phyloP scores from a whole-genome alignment of 2,888 invertebrate genomes.

The Trichopoda pennipes region DNA sequence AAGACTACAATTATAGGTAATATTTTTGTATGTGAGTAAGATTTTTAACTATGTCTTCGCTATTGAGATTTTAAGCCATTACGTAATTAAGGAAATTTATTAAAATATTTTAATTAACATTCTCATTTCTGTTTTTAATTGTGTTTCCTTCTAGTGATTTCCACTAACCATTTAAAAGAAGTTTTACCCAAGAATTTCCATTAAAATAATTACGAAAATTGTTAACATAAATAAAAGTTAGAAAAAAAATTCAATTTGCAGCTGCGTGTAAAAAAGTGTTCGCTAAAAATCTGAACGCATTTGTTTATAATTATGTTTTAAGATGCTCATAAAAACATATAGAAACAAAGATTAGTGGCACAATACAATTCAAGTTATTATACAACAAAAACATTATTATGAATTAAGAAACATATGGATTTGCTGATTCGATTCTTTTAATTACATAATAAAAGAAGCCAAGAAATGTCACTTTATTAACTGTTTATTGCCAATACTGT shows the following conservation, averaged over 20 bases:
- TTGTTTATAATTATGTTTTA: too few species aligned
- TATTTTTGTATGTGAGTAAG: slow-evolving; percentile 19
- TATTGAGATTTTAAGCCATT: slow-evolving; percentile 17
- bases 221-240: slow-evolving; percentile 21
- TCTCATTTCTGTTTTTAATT: slow-evolving; percentile 3
- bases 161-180: slow-evolving; percentile 24
- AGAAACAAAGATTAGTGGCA: too few species aligned
- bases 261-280: background rate
- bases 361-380: too few species aligned
- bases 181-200: slow-evolving; percentile 7
- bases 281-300: background rate
- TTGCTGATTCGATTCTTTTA: too few species aligned
- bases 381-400: too few species aligned
- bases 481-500: too few species aligned
- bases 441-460: too few species aligned
- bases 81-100: slow-evolving; percentile 67
- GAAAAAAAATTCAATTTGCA: slow-evolving; percentile 2
- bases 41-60: slow-evolving; percentile 8
- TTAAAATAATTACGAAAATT: slow-evolving; percentile 33
- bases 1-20: slow-evolving; percentile 30
- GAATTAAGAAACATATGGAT: too few species aligned
- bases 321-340: too few species aligned
- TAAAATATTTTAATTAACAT: slow-evolving; percentile 68
- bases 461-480: too few species aligned
- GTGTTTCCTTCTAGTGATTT: slow-evolving; percentile 27